Evolutionary conservation across 2,888 invertebrate genomes (phyloP).

Genomic region (Mactromeris polynyma): DNA sequence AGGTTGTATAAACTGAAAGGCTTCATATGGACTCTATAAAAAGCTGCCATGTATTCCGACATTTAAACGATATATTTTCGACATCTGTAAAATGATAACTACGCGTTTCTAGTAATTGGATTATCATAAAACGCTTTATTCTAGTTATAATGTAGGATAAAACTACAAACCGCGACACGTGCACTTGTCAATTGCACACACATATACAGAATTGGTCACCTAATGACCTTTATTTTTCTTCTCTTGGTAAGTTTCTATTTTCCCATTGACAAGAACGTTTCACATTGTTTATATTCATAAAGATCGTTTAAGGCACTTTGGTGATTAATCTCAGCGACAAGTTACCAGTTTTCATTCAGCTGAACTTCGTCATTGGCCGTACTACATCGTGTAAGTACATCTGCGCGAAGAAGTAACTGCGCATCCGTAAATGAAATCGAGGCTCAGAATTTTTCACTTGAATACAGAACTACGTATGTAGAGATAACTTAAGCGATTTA

Average conservation of each 20-base stretch:
- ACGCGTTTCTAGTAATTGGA: no score
- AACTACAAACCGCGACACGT: no score
- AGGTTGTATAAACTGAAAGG: no score
- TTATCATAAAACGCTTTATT: no score
- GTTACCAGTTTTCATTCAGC: neutral
- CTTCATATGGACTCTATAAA: no score
- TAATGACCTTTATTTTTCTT: no score
- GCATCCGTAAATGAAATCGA: neutral
- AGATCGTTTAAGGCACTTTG: neutral
- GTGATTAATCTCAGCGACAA: neutral
- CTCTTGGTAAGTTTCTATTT: neutral
- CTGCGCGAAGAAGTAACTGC: neutral
- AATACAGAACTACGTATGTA: neutral
- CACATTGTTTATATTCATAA: neutral
- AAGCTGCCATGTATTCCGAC: no score
- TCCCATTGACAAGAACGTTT: neutral
- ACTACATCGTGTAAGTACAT: neutral
- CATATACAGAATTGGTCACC: neutral
- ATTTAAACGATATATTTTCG: no score
- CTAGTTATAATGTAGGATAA: no score
- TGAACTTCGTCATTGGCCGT: neutral
- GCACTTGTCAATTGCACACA: no score
- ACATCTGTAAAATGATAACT: no score
- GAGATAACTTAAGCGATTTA: neutral
- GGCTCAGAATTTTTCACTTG: slow-evolving; percentile 4